Conservation (phyloP, 2,888 invertebrate species). For the Cheilosia vernalis region DNA sequence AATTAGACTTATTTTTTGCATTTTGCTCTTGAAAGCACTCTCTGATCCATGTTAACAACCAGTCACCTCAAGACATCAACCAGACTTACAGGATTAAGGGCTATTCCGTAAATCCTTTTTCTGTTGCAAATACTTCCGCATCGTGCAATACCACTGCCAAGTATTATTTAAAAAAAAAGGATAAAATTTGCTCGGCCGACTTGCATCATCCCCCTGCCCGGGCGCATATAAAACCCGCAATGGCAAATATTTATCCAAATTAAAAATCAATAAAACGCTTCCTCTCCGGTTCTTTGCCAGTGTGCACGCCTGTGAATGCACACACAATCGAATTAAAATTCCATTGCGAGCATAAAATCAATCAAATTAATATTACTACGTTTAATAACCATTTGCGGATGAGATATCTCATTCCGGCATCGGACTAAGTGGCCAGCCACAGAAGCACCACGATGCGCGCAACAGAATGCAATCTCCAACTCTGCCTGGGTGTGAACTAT, state of each 20-base stretch:
- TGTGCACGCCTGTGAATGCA: neutral
- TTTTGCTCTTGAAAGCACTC: too few species aligned
- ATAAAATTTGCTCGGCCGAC: too few species aligned
- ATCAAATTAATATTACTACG: conserved; percentile 73
- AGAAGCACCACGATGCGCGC: conserved; percentile 33
- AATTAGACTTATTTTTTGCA: too few species aligned
- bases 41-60: too few species aligned
- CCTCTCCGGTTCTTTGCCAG: conserved; percentile 5
- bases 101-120: too few species aligned
- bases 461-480: conserved; percentile 31
- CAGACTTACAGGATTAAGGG: too few species aligned
- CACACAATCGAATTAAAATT: conserved; percentile 60
- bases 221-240: conserved; percentile 1
- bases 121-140: too few species aligned
- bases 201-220: too few species aligned
- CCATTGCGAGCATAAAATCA: conserved; percentile 72
- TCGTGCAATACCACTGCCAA: too few species aligned
- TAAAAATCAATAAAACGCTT: conserved; percentile 46
- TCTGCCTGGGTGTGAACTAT: conserved; percentile 64
- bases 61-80: too few species aligned
- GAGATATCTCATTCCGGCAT: conserved; percentile 73
- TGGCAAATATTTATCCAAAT: conserved; percentile 55
- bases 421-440: conserved; percentile 52
- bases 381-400: conserved; percentile 73
- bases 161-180: too few species aligned